Evolutionary conservation across 2,113 vertebrate species (phyloP), one percentile per base, ranked within the genome.

Genomic region (Myotis yumanensis): DNA sequence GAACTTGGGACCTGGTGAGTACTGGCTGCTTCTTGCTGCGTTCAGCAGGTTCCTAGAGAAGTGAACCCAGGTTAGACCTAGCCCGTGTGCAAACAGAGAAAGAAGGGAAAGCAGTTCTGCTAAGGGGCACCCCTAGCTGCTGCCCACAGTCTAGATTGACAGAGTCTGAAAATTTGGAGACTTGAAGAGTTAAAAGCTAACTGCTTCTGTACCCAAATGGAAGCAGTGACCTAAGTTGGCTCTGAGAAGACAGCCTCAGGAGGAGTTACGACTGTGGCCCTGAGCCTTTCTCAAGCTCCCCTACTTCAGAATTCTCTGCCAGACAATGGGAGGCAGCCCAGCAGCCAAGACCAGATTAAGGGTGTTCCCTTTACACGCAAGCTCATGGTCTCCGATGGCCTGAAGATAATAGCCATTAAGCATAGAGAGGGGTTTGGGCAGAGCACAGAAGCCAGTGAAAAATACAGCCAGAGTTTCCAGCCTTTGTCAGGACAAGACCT

Each of bases 311-410:
- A 73, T 46, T 86, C 93, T 96, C 86, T 64, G 68, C 93, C 84
- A 89, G 46, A 96, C 91, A 83, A 76, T 48, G 86, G 69, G 83
- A 96, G 23, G 76, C 62, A 30, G 68, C 69, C 43, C 37, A 11
- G 86, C 30, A 90, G 96, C 96, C 86, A 93, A 93, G 71, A 97
- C 51, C 91, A 97, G 91, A 96, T 96, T 92, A 96, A 95, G 96
- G 95, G 91, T 95, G 95, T 97, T 96, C 57, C 92, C 91, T 94
- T 92, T 91, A 91, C 93, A 93, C 89, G 86, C 80, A 35, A 66
- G 75, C 52, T 96, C 75, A 86, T 95, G 96, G 95, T 97, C 92
- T 96, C 92, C 52, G 86, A 96, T 89, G 89, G 89, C 89, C 94
- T 59, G 91, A 82, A 86, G 91, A 93, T 93, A 96, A 75, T 20